A percentile compares a stretch with the other conserved stretches of the same genome.
Conservation (phyloP, 2,113 vertebrate species). For the Pundamilia nyererei region DNA sequence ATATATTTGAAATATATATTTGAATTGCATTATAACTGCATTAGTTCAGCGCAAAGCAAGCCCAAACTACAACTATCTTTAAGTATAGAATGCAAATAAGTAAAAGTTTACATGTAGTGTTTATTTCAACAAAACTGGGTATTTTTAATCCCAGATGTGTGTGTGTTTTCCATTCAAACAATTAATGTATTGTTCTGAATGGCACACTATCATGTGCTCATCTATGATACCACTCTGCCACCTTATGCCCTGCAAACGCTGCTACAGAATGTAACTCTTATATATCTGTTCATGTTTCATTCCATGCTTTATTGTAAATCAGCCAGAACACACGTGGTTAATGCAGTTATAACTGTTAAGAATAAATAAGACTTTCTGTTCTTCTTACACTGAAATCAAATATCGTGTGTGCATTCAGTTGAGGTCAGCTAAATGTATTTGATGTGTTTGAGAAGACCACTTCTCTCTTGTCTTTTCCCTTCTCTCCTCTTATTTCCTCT, state of each 20-base stretch:
- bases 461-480: not conserved
- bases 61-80: not conserved
- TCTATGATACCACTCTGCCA: not conserved
- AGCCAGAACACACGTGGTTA: not conserved
- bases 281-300: not conserved
- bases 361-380: not conserved
- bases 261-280: accelerated
- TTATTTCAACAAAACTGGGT: not conserved
- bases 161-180: not conserved
- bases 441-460: not conserved
- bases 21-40: not conserved
- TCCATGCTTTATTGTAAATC: accelerated
- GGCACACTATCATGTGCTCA: not conserved
- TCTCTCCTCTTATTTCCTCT: not conserved
- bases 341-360: not conserved
- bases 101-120: not conserved
- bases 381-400: not conserved
- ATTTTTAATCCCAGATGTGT: not conserved
- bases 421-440: not conserved
- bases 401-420: not conserved
- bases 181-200: not conserved
- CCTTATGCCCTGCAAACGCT: too few species aligned
- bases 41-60: not conserved
- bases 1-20: not conserved
- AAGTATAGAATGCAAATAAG: accelerated